Evolutionary conservation across 2,888 invertebrate genomes (phyloP), one percentile per base, ranked within the genome.

Genomic region (Amiota communis): DNA sequence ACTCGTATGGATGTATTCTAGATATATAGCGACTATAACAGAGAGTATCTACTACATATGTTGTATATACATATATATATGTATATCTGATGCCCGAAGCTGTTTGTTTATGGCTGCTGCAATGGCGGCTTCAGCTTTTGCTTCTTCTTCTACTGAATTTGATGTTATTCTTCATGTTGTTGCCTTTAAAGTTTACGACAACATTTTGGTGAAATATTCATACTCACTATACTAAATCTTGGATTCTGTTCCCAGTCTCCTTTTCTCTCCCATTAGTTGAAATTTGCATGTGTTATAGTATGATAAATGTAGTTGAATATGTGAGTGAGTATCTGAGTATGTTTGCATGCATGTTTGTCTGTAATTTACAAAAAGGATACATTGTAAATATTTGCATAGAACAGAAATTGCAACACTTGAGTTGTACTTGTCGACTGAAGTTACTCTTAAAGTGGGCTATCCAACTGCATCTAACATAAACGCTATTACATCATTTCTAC

Each of bases 321-420:
- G 63, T 71, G 9, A 63, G 36, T 68, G 49, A 68, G 59, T 63
- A 53, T 74, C 46, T 69, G 70, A 36, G 51, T 67, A 48, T 36
- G 36, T 51, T 36, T 72, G 51, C 47, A 65, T 65, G 59, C 36
- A 56, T 23, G 36, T 36, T 49, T 74, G 36, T 67, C 49, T 59
- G 56, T 20, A 68, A 59, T 51, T 72, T 72, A 23, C 17, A 53
- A 53, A 72, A 68, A 68, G 63, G 69, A 51, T 69, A 72, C 69
- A 72, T 68, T 72, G 72, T 72, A 72, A 69, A 72, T 53, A 69
- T 72, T 72, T 63, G 72, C 72, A 69, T 72, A 63, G 20, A 51
- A 56, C 48, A 63, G 72, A 68, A 71, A 61, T 70, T 70, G 70
- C 70, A 59, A 47, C 20, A 59, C 48, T 56, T 61, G 70, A 61